These are phyloP conservation scores for Probosciger aterrimus DNA, from an alignment of 2,113 vertebrate genomes.

Conservation along the genomic window DNA sequence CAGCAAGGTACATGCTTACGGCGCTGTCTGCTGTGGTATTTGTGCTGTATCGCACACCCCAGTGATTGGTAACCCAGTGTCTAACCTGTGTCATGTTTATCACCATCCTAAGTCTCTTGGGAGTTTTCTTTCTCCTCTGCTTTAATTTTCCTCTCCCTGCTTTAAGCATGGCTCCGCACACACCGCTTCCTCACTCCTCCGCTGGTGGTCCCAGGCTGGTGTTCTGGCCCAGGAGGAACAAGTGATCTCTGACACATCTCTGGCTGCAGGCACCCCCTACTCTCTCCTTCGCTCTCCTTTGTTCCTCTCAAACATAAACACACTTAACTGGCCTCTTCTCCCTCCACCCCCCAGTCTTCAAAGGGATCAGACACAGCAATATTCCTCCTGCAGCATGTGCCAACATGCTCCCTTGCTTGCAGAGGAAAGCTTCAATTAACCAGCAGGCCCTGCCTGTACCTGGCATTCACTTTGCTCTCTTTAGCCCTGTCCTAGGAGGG, in stretches of 20 bases:
- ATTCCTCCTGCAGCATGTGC: conserved; percentile 17
- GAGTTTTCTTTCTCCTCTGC: background rate
- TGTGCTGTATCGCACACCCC: accelerated
- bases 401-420: background rate
- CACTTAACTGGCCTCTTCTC: conserved; percentile 53
- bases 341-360: conserved; percentile 9
- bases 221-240: conserved; percentile 70
- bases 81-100: background rate
- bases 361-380: background rate
- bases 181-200: background rate
- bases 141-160: background rate
- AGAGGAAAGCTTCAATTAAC: background rate
- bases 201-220: conserved; percentile 77
- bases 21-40: background rate
- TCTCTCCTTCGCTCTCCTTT: conserved; percentile 13
- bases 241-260: conserved; percentile 72
- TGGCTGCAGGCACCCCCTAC: background rate
- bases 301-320: conserved; percentile 71
- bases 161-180: background rate
- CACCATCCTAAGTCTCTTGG: background rate
- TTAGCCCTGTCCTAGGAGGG: background rate
- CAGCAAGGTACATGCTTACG: accelerated
- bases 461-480: background rate
- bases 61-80: accelerated
- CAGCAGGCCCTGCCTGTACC: background rate